A percentile compares a stretch with the other conserved stretches of the same genome.
These are phyloP conservation scores for Bufo bufo DNA, from an alignment of 2,113 vertebrate species.

Conservation along the genomic window DNA sequence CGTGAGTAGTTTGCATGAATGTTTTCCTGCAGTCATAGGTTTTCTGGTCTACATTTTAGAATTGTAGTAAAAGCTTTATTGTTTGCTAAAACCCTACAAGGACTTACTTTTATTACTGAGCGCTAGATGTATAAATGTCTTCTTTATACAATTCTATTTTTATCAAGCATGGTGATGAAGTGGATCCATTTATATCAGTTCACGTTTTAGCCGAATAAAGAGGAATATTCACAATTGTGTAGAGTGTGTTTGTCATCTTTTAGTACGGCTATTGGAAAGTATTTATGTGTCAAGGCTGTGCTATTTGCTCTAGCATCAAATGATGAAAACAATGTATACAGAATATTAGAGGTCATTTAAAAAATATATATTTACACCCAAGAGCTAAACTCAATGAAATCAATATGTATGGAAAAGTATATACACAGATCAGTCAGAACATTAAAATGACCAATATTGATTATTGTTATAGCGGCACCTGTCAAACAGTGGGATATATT, in stretches of 20 bases:
- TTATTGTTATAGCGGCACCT: too few relatives aligned
- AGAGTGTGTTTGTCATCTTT: background rate
- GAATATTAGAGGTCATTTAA: background rate
- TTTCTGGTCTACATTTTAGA: constrained; percentile 13
- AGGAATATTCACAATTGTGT: background rate
- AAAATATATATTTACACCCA: background rate
- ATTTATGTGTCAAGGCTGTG: background rate
- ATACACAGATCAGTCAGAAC: too few relatives aligned
- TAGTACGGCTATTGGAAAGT: background rate
- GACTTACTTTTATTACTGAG: constrained; percentile 17
- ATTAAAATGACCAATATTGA: too few relatives aligned
- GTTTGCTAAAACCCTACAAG: constrained; percentile 23
- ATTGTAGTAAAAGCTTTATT: constrained; percentile 43
- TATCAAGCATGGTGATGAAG: background rate
- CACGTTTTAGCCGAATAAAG: background rate
- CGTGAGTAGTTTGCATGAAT: constrained; percentile 6
- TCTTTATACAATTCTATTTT: constrained; percentile 3
- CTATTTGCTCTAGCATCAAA: background rate
- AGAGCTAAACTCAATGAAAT: background rate
- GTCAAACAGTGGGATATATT: too few relatives aligned
- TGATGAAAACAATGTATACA: background rate
- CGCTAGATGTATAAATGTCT: constrained; percentile 18
- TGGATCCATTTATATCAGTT: constrained; percentile 10
- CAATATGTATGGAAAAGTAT: too few relatives aligned
- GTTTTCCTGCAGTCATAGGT: constrained; percentile 1